These are phyloP conservation scores for Platalea minor DNA, from an alignment of 2,797 vertebrate species.

Conservation along the genomic window DNA sequence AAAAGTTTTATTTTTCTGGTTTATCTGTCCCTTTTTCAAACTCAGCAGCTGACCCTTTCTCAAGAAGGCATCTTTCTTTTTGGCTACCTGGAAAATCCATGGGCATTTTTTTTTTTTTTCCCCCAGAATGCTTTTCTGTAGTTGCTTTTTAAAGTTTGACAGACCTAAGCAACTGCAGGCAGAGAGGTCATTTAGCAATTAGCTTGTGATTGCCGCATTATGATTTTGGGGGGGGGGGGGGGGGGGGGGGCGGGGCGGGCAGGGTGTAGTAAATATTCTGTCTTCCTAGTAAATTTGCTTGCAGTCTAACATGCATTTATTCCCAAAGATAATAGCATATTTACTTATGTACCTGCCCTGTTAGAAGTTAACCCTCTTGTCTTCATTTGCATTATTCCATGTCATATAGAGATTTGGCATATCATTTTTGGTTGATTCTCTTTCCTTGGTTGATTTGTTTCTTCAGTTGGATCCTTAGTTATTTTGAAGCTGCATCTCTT, in stretches of 20 bases:
- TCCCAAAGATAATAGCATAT: not conserved
- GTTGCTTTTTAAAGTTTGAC: not conserved
- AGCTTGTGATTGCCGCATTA: not conserved
- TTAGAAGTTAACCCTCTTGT: not conserved
- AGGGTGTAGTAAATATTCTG: not conserved
- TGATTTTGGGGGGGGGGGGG: not conserved
- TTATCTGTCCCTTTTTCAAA: not conserved
- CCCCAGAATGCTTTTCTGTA: not conserved
- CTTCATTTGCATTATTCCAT: not conserved
- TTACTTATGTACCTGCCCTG: not conserved
- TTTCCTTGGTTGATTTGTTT: not conserved
- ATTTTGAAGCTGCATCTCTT: not conserved
- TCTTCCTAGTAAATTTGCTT: not conserved
- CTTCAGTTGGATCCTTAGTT: not conserved
- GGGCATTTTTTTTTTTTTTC: not conserved
- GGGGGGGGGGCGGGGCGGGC: not conserved
- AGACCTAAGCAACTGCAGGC: not conserved
- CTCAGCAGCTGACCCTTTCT: not conserved
- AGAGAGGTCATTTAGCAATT: constrained; percentile 11
- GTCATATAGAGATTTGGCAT: not conserved
- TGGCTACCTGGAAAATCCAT: not conserved
- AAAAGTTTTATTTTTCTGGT: not conserved
- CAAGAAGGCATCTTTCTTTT: not conserved
- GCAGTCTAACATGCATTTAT: not conserved
- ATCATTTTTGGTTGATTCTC: not conserved